These are phyloP conservation scores for Thamnaconus septentrionalis DNA, from an alignment of 2,113 vertebrate species.

Conservation along the genomic window DNA sequence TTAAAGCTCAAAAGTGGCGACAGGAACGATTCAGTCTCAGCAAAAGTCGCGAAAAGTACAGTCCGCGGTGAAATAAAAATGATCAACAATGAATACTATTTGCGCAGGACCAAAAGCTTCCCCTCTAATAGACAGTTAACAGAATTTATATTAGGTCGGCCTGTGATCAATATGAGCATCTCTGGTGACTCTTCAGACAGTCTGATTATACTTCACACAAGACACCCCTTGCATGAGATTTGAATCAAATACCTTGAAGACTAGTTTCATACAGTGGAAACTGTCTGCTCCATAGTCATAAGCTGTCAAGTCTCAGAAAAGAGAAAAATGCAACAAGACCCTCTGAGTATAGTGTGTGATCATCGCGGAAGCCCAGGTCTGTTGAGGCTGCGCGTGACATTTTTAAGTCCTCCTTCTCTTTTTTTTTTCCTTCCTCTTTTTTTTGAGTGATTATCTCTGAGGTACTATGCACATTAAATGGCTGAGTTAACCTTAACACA, in stretches of 20 bases:
- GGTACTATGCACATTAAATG: slow-evolving; percentile 75
- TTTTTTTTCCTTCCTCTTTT: no score
- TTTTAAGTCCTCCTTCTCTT: slow-evolving; percentile 58
- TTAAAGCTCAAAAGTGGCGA: slow-evolving; percentile 38
- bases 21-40: slow-evolving; percentile 27
- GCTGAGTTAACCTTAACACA: slow-evolving; percentile 77
- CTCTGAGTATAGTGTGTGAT: slow-evolving; percentile 73
- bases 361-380: slow-evolving; percentile 65
- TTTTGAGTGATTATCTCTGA: slow-evolving; percentile 72
- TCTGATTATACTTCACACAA: slow-evolving; percentile 69
- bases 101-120: slow-evolving; percentile 56
- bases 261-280: slow-evolving; percentile 64
- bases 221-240: slow-evolving; percentile 57
- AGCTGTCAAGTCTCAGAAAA: slow-evolving; percentile 72
- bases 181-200: slow-evolving; percentile 66
- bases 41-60: slow-evolving; percentile 39
- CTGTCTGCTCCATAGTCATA: slow-evolving; percentile 72
- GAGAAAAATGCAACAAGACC: slow-evolving; percentile 73
- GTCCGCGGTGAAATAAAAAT: slow-evolving; percentile 60
- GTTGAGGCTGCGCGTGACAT: slow-evolving; percentile 70
- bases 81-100: slow-evolving; percentile 59
- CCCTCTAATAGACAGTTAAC: slow-evolving; percentile 69
- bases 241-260: slow-evolving; percentile 73
- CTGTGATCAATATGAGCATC: slow-evolving; percentile 72
- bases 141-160: slow-evolving; percentile 67